Conservation (phyloP, 2,113 vertebrate species). For the Ciconia maguari region DNA sequence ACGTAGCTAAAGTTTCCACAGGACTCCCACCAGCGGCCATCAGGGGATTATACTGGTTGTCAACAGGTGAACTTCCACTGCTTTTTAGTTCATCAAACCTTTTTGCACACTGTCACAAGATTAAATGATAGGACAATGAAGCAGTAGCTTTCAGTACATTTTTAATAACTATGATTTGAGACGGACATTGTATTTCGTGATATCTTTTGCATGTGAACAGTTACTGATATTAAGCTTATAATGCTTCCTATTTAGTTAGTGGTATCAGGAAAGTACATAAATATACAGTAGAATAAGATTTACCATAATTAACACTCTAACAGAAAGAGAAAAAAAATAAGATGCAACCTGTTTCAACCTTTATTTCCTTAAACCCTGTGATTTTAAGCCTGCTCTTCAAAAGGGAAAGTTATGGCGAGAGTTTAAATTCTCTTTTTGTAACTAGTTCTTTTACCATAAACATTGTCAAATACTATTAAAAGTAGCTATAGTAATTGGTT, state of each 20-base stretch:
- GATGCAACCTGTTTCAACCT: neutral
- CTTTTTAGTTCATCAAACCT: conserved; percentile 94
- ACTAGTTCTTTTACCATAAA: neutral
- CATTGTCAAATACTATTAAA: neutral
- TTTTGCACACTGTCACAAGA: conserved; percentile 84
- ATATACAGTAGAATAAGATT: neutral
- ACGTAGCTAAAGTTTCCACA: conserved; percentile 80
- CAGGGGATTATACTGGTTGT: conserved; percentile 86
- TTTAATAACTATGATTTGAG: neutral
- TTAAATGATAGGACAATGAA: conserved; percentile 51
- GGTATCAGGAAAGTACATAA: neutral
- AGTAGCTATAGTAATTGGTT: neutral
- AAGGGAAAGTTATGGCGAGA: neutral
- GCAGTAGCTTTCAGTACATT: conserved; percentile 15
- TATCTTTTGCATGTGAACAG: neutral
- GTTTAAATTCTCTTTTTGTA: neutral
- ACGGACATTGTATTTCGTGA: neutral
- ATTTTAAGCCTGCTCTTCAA: neutral
- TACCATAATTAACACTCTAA: neutral
- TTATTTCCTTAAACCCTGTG: neutral
- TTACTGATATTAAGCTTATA: neutral
- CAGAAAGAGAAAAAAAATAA: neutral
- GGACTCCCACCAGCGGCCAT: conserved; percentile 77
- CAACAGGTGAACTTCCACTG: conserved; percentile 84
- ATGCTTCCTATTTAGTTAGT: neutral